A percentile compares a stretch with the other conserved stretches of the same genome.
phyloP scores from a whole-genome alignment of 2,888 invertebrate genomes.

The Brenthis hecate region DNA sequence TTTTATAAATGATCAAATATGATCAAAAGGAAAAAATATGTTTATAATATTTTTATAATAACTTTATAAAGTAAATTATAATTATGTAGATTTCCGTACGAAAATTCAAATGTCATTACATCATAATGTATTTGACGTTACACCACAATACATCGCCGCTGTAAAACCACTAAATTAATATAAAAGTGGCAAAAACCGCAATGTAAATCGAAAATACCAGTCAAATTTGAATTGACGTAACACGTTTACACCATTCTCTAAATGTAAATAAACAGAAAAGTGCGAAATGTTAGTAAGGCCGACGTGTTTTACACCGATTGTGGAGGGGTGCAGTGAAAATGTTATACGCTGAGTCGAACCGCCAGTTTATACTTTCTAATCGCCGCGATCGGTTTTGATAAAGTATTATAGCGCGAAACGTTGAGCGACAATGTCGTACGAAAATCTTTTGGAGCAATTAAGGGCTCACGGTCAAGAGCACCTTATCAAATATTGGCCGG shows the following conservation, averaged over 20 bases:
- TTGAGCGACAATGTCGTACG: conserved; percentile 73
- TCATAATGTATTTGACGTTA: conserved; percentile 16
- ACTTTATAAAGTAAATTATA: no score
- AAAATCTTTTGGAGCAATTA: conserved; percentile 77
- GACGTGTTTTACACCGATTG: conserved; percentile 63
- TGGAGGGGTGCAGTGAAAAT: conserved; percentile 75
- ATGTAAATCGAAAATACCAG: conserved; percentile 21
- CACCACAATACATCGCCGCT: conserved; percentile 23
- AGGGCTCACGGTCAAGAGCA: conserved; percentile 89
- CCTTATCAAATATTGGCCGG: conserved; percentile 90
- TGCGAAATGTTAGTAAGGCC: conserved; percentile 51
- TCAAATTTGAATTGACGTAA: conserved; percentile 19
- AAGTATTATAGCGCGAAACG: conserved; percentile 35
- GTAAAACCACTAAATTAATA: background rate
- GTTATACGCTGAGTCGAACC: conserved; percentile 54
- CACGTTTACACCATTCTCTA: conserved; percentile 25
- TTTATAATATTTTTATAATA: no score
- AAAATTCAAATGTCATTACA: conserved; percentile 7
- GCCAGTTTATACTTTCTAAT: conserved; percentile 78
- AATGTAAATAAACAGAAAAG: conserved; percentile 50
- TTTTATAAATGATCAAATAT: no score
- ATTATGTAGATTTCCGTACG: conserved; percentile 8
- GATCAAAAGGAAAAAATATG: no score
- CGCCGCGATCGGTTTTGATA: conserved; percentile 57
- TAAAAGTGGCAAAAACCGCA: background rate